Evolutionary conservation across 2,113 vertebrate species (phyloP), one percentile per base, ranked within the genome.

Genomic region (Copsychus sechellarum): DNA sequence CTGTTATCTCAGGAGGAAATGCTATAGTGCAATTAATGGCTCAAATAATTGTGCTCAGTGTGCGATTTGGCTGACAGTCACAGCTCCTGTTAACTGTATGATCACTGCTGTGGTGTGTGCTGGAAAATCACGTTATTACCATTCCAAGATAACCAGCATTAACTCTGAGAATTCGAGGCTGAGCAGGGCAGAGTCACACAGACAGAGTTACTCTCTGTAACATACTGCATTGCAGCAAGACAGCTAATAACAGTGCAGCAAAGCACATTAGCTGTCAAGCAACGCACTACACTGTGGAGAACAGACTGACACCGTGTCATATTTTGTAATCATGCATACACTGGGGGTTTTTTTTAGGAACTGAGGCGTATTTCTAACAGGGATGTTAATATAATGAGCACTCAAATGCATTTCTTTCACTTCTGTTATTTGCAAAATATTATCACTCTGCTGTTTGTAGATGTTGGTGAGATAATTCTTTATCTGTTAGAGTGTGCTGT

Each of bases 1-100:
- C 81, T 85, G n/a, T 65, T 88, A 93, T 96, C 96, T 96, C 87
- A 62, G 89, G 82, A 97, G 96, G 86, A 97, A 97, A 93, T 13
- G 31, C 51, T 95, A 61, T 67, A 34, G 66, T 95, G 54, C 95
- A 97, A 97, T 97, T 94, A 98, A 97, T 89, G 89, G 85, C 70
- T 95, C 71, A 86, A 94, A 80, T 92, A 78, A 87, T 90, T 66
- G 34, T 83, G 67, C 76, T 85, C 51, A 54, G 70, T 78, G 15
- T 86, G 85, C 20, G 62, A 80, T 91, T 33, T 90, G 89, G 78
- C 80, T 94, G 89, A 43, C 17, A 65, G 54, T 71, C 77, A n/a
- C 15, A 81, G 80, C 38, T 87, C 94, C 77, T 85, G 70, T 93
- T 96, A 95, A 93, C 91, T 76, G 0, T 83, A 12, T 38, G 53